phyloP scores from a whole-genome alignment of 2,888 invertebrate species.

The Platycheirus albimanus region DNA sequence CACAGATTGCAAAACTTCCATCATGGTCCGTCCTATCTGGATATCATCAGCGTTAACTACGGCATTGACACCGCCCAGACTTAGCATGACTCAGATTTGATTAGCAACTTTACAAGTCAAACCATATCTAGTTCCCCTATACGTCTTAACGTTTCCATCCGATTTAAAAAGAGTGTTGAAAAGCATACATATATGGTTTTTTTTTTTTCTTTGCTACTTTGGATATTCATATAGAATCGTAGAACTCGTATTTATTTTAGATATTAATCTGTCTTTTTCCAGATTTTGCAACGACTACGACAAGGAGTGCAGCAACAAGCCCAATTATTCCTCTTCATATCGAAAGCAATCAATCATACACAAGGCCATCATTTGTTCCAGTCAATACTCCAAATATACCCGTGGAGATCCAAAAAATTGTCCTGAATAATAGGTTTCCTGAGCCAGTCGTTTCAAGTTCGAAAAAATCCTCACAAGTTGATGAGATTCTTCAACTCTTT shows the following conservation, averaged over 20 bases:
- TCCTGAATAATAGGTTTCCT: constrained; percentile 16
- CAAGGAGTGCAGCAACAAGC: constrained; percentile 48
- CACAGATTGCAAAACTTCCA: too few species aligned
- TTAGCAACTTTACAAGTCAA: too few species aligned
- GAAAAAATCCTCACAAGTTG: constrained; percentile 25
- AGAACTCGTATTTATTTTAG: background rate
- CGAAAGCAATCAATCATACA: background rate
- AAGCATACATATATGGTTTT: too few species aligned
- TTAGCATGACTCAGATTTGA: too few species aligned
- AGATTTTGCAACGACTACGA: constrained; percentile 28
- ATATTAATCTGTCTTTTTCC: constrained; percentile 5
- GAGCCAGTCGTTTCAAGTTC: background rate
- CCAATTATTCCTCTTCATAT: constrained; percentile 11
- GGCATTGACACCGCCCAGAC: too few species aligned
- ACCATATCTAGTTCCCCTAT: too few species aligned
- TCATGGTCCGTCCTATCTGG: too few species aligned
- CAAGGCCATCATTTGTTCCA: background rate
- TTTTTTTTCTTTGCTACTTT: too few species aligned
- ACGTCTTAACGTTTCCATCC: too few species aligned
- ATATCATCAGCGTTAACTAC: too few species aligned
- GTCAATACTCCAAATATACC: background rate
- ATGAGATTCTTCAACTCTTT: constrained; percentile 68
- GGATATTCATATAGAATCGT: too few species aligned
- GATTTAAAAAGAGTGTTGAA: too few species aligned
- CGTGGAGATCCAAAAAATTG: constrained; percentile 43